Evolutionary conservation across 2,888 invertebrate species (phyloP).

Genomic region (Salpingus planirostris): DNA sequence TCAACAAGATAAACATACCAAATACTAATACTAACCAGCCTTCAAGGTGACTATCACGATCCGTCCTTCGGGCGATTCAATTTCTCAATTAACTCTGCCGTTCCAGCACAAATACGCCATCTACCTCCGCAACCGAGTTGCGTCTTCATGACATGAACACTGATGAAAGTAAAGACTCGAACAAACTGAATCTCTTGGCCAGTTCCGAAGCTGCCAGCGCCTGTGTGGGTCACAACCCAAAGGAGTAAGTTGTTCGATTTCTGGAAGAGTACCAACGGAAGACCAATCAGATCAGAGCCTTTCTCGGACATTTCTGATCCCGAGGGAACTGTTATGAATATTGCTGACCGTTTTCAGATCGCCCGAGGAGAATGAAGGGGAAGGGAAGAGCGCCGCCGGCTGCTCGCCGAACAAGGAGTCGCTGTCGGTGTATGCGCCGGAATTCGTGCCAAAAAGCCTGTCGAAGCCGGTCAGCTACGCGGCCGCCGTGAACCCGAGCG

Average conservation of each 20-base stretch:
- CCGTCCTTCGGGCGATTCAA: not conserved
- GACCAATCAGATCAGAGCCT: too few species aligned
- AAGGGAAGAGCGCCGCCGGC: too few species aligned
- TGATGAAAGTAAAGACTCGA: constrained; percentile 6
- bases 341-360: constrained; percentile 13
- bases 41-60: constrained; percentile 11
- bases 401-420: constrained; percentile 25
- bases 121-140: constrained; percentile 22
- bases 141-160: constrained; percentile 7
- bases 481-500: constrained; percentile 40
- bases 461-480: constrained; percentile 38
- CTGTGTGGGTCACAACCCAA: too few species aligned
- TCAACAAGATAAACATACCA: constrained; percentile 11
- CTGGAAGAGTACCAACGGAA: too few species aligned
- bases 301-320: too few species aligned
- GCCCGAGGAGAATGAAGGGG: too few species aligned
- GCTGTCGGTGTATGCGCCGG: constrained; percentile 46
- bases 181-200: constrained; percentile 2
- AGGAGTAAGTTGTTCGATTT: too few species aligned
- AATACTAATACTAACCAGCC: constrained; percentile 14
- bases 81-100: constrained; percentile 15
- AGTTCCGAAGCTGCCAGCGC: constrained; percentile 4
- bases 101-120: constrained; percentile 24
- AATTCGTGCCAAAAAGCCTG: constrained; percentile 43
- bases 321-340: too few species aligned